Evolutionary conservation across 2,113 vertebrate genomes (phyloP).

Genomic region (Psittacara wagleri): DNA sequence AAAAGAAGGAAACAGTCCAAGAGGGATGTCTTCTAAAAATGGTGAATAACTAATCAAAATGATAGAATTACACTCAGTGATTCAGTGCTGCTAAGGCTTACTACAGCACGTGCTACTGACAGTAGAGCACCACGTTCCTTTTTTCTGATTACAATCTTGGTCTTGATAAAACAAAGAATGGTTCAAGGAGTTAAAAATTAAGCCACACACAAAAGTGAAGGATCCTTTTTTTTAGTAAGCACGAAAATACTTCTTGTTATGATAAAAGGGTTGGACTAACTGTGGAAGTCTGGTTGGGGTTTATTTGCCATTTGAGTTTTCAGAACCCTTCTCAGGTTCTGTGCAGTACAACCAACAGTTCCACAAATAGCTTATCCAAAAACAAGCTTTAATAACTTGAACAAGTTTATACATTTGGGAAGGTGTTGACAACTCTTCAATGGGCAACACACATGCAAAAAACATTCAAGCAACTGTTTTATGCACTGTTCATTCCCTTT

Average conservation of each 20-base stretch:
- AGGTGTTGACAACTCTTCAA: neutral
- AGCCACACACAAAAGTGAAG: neutral
- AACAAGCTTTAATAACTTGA: neutral
- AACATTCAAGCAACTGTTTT: neutral
- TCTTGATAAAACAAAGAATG: neutral
- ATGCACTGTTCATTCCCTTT: neutral
- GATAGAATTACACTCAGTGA: neutral
- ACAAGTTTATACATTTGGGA: neutral
- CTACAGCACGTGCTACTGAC: neutral
- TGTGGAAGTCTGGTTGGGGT: neutral
- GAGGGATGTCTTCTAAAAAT: neutral
- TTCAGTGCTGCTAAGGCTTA: neutral
- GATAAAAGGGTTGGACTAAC: neutral
- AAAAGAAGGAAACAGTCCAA: neutral
- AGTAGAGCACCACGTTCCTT: neutral
- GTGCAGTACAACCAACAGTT: neutral
- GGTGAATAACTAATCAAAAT: neutral
- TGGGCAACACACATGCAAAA: neutral
- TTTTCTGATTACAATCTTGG: neutral
- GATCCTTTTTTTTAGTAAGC: neutral
- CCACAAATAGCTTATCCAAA: neutral
- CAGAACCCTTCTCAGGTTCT: neutral
- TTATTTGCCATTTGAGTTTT: neutral
- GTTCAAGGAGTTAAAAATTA: neutral
- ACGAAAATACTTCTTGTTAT: neutral